These are phyloP conservation scores for Venturia canescens DNA, from an alignment of 1,140 invertebrate species.

Conservation along the genomic window DNA sequence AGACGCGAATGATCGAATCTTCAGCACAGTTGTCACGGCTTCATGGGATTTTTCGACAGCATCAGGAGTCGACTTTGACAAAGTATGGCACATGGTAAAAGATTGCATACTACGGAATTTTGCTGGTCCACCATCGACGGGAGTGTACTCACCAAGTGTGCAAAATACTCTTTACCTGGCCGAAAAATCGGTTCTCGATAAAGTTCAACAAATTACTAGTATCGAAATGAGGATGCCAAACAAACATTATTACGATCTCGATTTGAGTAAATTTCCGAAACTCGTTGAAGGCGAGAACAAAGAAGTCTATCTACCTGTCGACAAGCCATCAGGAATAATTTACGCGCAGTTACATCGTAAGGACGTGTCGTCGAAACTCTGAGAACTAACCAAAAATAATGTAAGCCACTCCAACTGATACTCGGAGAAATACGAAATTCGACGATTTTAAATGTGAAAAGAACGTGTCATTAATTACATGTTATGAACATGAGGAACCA, in stretches of 20 bases:
- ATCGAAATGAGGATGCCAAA: slow-evolving; percentile 88
- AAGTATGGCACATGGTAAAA: slow-evolving; percentile 82
- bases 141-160: slow-evolving; percentile 85
- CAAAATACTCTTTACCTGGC: slow-evolving; percentile 86
- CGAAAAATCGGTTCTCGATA: slow-evolving; percentile 81
- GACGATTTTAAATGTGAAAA: background rate
- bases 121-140: slow-evolving; percentile 82
- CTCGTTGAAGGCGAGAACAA: slow-evolving; percentile 80
- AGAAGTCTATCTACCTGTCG: slow-evolving; percentile 85
- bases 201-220: slow-evolving; percentile 80
- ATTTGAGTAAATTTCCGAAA: slow-evolving; percentile 83
- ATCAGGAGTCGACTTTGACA: slow-evolving; percentile 81
- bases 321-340: slow-evolving; percentile 87
- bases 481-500: background rate
- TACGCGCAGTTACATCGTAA: slow-evolving; percentile 82
- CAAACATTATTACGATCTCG: slow-evolving; percentile 86
- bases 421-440: background rate
- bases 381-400: background rate
- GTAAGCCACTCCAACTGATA: background rate
- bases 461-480: background rate
- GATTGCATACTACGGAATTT: slow-evolving; percentile 85
- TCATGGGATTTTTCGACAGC: slow-evolving; percentile 83
- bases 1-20: slow-evolving; percentile 85
- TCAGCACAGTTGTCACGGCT: slow-evolving; percentile 84
- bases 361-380: slow-evolving; percentile 75